phyloP scores from a whole-genome alignment of 1,140 invertebrate species.

The Philopotamus ludificatus region DNA sequence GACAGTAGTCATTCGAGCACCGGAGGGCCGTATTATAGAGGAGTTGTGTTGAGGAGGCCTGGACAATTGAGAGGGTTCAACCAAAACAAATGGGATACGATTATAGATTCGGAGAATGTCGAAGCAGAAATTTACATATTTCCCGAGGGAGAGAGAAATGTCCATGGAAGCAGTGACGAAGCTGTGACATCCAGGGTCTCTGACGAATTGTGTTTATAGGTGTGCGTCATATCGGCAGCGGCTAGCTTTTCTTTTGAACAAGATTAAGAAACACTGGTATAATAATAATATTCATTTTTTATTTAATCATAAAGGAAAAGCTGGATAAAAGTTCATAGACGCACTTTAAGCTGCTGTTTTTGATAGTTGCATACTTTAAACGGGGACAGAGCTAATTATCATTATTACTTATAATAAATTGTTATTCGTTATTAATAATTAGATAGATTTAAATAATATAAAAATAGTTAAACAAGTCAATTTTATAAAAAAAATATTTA shows the following conservation, averaged over 20 bases:
- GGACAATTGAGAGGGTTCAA: conserved; percentile 6
- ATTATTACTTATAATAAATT: too few relatives aligned
- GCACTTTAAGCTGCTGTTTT: too few relatives aligned
- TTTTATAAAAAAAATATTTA: too few relatives aligned
- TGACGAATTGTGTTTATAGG: conserved; percentile 34
- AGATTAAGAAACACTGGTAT: too few relatives aligned
- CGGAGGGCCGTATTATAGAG: conserved; percentile 13
- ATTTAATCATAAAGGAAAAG: too few relatives aligned
- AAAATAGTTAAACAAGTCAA: too few relatives aligned
- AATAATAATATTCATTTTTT: too few relatives aligned
- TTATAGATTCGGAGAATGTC: conserved; percentile 5
- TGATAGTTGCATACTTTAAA: too few relatives aligned
- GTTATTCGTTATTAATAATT: too few relatives aligned
- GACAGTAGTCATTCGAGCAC: conserved; percentile 14
- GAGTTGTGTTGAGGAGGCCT: conserved; percentile 20
- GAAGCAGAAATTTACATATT: conserved; percentile 35
- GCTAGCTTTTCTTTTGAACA: conserved; percentile 30
- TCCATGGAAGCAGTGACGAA: neutral
- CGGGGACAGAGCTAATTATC: too few relatives aligned
- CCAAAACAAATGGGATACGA: conserved; percentile 20
- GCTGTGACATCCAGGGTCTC: neutral
- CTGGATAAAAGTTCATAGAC: too few relatives aligned
- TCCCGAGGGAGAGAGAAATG: conserved; percentile 20
- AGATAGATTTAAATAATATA: too few relatives aligned
- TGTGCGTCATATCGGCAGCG: conserved; percentile 34